Evolutionary conservation across 2,888 invertebrate genomes (phyloP).

Genomic region (Standfussiana lucernea): DNA sequence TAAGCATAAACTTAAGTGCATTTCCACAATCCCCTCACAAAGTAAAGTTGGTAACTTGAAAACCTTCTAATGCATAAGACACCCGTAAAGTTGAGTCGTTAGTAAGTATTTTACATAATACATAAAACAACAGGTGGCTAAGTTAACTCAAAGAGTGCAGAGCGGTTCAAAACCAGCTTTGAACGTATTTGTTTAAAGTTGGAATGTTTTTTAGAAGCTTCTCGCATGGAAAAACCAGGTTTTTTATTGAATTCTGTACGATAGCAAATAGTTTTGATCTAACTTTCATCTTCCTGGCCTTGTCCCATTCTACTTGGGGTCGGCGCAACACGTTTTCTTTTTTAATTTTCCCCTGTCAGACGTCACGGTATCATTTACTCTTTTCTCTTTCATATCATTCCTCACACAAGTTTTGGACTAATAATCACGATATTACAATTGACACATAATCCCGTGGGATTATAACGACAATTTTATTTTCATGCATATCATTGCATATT

Average conservation of each 20-base stretch:
- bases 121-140: slow-evolving; percentile 62
- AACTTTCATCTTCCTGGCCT: no score
- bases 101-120: slow-evolving; percentile 63
- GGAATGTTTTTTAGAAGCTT: background rate
- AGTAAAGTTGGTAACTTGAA: slow-evolving; percentile 33
- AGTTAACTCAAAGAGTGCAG: slow-evolving; percentile 33
- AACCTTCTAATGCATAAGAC: slow-evolving; percentile 44
- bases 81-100: slow-evolving; percentile 58
- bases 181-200: slow-evolving; percentile 23
- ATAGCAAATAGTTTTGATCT: background rate
- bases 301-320: no score
- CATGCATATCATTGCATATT: no score
- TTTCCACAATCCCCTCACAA: slow-evolving; percentile 25
- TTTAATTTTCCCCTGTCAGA: no score
- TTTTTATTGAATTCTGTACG: no score
- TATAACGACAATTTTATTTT: no score
- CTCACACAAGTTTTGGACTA: no score
- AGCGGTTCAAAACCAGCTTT: slow-evolving; percentile 30
- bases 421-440: no score
- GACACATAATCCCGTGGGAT: no score
- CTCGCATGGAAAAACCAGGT: background rate
- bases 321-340: no score
- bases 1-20: slow-evolving; percentile 35
- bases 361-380: no score
- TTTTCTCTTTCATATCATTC: no score